These are phyloP conservation scores for Cynodonichthys magdalenae DNA, from an alignment of 2,797 vertebrate species.

Conservation along the genomic window DNA sequence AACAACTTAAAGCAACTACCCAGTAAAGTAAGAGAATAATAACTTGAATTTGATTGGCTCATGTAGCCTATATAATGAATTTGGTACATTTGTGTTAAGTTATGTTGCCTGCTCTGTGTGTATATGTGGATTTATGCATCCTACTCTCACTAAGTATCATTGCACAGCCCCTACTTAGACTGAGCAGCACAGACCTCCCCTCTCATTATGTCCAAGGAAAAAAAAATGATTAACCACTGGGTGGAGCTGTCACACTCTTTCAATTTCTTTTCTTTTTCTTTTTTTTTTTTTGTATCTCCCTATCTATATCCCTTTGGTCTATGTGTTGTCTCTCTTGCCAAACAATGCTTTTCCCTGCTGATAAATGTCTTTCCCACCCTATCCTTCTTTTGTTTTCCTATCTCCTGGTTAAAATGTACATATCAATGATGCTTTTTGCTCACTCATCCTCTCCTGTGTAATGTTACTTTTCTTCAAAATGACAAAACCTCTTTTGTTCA, in stretches of 20 bases:
- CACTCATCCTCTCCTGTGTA: neutral
- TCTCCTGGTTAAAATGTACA: slow-evolving; percentile 44
- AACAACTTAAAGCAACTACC: neutral
- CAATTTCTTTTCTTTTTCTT: slow-evolving; percentile 25
- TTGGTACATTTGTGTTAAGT: neutral
- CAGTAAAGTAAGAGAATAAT: neutral
- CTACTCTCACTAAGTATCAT: slow-evolving; percentile 7
- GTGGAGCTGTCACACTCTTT: slow-evolving; percentile 79
- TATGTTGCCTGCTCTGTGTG: slow-evolving; percentile 1
- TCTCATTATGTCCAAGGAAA: slow-evolving; percentile 20
- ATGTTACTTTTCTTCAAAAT: slow-evolving; percentile 23
- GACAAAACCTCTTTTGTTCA: slow-evolving; percentile 9
- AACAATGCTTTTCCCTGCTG: slow-evolving; percentile 22
- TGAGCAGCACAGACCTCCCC: slow-evolving; percentile 13
- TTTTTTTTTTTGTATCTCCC: too few species aligned
- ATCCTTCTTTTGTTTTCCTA: slow-evolving; percentile 33
- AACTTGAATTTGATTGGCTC: neutral
- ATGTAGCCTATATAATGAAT: neutral
- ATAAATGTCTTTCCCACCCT: slow-evolving; percentile 41
- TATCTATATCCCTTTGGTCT: slow-evolving; percentile 16
- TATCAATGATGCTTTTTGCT: slow-evolving; percentile 28
- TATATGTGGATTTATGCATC: slow-evolving; percentile 7
- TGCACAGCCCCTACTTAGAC: slow-evolving; percentile 15
- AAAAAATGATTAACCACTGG: slow-evolving; percentile 68
- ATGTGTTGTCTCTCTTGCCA: slow-evolving; percentile 28